A percentile compares a stretch with the other conserved stretches of the same genome.
Evolutionary conservation across 2,797 vertebrate species (phyloP).

Genomic region (Rhinichthys osculus): DNA sequence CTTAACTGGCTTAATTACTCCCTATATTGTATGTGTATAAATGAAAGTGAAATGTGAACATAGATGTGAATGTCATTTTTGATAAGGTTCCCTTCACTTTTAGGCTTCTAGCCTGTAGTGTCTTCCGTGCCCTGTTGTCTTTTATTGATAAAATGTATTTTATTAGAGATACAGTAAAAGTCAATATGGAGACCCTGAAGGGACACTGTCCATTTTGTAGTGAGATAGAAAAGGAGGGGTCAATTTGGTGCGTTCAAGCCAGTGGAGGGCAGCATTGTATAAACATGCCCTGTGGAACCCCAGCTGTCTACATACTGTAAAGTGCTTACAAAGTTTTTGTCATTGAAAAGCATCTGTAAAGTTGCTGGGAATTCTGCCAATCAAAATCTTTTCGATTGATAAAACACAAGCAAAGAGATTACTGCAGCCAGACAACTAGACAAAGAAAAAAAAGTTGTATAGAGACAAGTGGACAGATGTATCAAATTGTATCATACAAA

Average conservation of each 20-base stretch:
- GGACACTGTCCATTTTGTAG: background rate
- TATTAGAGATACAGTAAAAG: background rate
- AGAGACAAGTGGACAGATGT: background rate
- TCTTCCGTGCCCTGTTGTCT: background rate
- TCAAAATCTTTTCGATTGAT: background rate
- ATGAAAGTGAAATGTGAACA: background rate
- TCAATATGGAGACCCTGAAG: background rate
- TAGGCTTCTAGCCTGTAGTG: background rate
- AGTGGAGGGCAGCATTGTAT: slow-evolving; percentile 50
- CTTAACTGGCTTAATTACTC: background rate
- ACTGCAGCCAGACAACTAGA: background rate
- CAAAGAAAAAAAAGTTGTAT: background rate
- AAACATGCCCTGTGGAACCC: slow-evolving; percentile 9
- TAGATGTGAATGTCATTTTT: background rate
- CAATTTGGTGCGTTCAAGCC: slow-evolving; percentile 11
- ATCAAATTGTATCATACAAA: background rate
- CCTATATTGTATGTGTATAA: background rate
- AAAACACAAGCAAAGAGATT: background rate
- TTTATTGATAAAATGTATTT: background rate
- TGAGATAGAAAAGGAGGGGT: background rate
- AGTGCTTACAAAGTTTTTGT: background rate
- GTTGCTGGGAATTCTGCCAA: background rate
- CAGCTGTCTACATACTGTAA: background rate
- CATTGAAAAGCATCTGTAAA: background rate
- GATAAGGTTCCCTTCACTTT: background rate